Conservation (phyloP, 35 echinoderm and acorn worm species). For the Eucidaris tribuloides region DNA sequence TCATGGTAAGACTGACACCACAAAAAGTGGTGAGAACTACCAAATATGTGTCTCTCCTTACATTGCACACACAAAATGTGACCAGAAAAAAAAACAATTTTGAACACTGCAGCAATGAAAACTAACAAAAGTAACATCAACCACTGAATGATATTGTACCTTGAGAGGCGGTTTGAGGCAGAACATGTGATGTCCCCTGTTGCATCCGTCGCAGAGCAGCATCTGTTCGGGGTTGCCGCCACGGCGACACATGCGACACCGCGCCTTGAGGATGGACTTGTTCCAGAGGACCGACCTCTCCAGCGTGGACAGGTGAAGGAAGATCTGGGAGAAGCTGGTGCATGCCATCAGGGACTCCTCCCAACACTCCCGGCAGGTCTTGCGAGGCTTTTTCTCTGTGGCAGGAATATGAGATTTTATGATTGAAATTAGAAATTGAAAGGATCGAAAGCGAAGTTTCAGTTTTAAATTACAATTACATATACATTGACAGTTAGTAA, state of each 20-base stretch:
- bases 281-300: constrained; percentile 95
- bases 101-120: no score
- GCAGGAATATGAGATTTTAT: background rate
- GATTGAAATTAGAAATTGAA: background rate
- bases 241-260: constrained; percentile 90
- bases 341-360: constrained; percentile 96
- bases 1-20: no score
- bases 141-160: constrained; percentile 31
- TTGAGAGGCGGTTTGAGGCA: constrained; percentile 94
- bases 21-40: no score
- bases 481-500: no score
- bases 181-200: constrained; percentile 97
- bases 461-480: background rate
- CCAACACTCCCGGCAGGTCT: constrained; percentile 91
- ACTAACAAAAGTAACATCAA: no score
- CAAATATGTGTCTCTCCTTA: no score
- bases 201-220: constrained; percentile 93
- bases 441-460: background rate
- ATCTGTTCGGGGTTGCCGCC: constrained; percentile 90
- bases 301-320: constrained; percentile 91
- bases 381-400: constrained; percentile 80
- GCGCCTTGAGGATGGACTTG: constrained; percentile 90
- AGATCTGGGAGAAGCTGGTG: constrained; percentile 89
- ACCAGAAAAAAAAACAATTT: no score
- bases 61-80: no score